Evolutionary conservation across 1,140 invertebrate genomes (phyloP), one percentile per base, ranked within the genome.

Genomic region (Saccostrea cuccullata): DNA sequence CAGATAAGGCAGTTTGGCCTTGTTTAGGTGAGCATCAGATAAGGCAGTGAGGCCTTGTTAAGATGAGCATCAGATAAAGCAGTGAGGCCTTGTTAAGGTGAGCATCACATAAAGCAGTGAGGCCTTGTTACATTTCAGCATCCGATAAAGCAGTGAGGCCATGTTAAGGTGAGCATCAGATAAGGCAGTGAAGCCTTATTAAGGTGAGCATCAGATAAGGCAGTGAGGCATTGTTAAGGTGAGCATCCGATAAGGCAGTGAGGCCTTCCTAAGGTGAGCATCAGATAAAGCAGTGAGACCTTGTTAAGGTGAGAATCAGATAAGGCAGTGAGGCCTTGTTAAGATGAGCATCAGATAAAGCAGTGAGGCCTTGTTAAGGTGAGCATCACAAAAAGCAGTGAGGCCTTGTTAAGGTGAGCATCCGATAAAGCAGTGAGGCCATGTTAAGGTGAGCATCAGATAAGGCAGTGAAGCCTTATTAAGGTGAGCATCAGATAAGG

Each of bases 271-370:
- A n/a, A 0, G 98, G 98, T 1, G 97, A 98, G 0, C 98, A 99
- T 94, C 97, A 0, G 97, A 97, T 1, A n/a, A n/a, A n/a, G n/a
- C n/a, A 98, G 97, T 47, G 95, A 97, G 77, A 96, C 96, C 93
- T 95, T 98, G 70, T 94, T 98, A 0, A 97, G 96, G 97, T 97
- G 95, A 85, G 89, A n/a, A n/a, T n/a, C 82, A 98, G 98, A 5
- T 98, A 0, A 98, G 97, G 97, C 1, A 98, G 98, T 47, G 95
- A 97, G 82, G 96, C 96, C 93, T 95, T 98, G 67, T 94, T 98
- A 0, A 97, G 96, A 97, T 97, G 95, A 86, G 89, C 3, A 23
- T 40, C 30, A n/a, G 70, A 6, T n/a, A n/a, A n/a, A n/a, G n/a
- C n/a, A n/a, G n/a, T n/a, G n/a, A n/a, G n/a, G n/a, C n/a, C n/a